A percentile compares a stretch with the other conserved stretches of the same genome.
These are phyloP conservation scores for Triplophysa siluroides DNA, from an alignment of 2,113 vertebrate genomes.

Conservation along the genomic window DNA sequence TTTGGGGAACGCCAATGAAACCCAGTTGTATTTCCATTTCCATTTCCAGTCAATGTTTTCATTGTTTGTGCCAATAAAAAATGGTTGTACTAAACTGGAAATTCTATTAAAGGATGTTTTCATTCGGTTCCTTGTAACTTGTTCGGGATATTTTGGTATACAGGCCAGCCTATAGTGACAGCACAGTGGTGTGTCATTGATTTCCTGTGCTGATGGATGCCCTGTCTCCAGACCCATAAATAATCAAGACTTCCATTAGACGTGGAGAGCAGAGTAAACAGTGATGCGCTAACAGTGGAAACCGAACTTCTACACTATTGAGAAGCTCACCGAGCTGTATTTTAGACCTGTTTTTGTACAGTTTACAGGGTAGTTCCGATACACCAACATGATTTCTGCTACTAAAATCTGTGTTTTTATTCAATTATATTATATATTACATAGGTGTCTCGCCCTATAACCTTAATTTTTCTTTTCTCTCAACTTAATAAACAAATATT, in stretches of 20 bases:
- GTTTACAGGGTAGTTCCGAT: neutral
- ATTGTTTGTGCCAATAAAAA: neutral
- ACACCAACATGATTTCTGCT: neutral
- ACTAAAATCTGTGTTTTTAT: too few species aligned
- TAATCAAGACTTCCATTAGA: conserved; percentile 43
- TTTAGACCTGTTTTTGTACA: neutral
- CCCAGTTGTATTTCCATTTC: too few species aligned
- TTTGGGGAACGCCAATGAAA: too few species aligned
- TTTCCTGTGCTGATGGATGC: conserved; percentile 49
- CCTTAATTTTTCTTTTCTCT: too few species aligned
- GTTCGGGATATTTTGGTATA: conserved; percentile 38
- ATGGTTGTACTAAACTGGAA: neutral
- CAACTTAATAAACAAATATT: too few species aligned
- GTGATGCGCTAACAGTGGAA: conserved; percentile 27
- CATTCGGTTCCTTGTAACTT: neutral
- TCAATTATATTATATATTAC: too few species aligned
- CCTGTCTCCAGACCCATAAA: conserved; percentile 52
- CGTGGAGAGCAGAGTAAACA: neutral
- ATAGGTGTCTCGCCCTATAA: too few species aligned
- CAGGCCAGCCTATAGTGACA: conserved; percentile 39
- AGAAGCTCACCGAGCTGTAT: neutral
- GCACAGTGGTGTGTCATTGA: conserved; percentile 46
- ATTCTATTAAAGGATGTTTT: conserved; percentile 1
- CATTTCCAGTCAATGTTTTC: too few species aligned
- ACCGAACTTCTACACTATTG: neutral